Base-by-base conservation (phyloP, 2,888 invertebrate species). In the Pammene fasciana region DNA sequence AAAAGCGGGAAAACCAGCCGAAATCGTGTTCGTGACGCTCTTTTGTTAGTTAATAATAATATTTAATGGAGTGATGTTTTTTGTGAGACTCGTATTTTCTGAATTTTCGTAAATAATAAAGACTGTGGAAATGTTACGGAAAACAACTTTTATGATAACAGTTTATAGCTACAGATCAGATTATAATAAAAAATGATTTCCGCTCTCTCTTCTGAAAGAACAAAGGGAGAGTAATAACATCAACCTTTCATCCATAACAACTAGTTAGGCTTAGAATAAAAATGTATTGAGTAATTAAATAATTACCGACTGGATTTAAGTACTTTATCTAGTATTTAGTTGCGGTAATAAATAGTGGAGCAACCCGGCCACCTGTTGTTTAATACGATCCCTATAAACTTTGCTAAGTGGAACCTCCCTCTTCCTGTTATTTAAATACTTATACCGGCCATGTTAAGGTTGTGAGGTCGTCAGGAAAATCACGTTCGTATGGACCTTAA, bases 1-100 rank as follows among this genome's bases (percentile, higher is more conserved):
- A 56, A 48, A 59, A 59, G 59, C 14, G 59, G 34, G 45, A 45
- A 59, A n/a, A 45, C 45, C 26, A 13, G n/a, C 45, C n/a, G 45
- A 59, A 59, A 59, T 45, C 59, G 14, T 46, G 34, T 34, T 45
- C 13, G 50, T 34, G 34, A 52, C 52, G 59, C n/a, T 9, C 41
- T 59, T 45, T 41, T 34, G 14, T 59, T 26, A 26, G 10, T 10
- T 7, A 11, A 48, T 1, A 54, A 1, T 8, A 9, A n/a, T n/a
- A n/a, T n/a, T n/a, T n/a, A n/a, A 52, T 45, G 45, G 10, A 3
- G 4, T 14, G 14, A 46, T 26, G 26, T 26, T 26, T 26, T 3
- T 26, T 26, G 26, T 26, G 26, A 4, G 26, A n/a, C n/a, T 26
- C 26, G 26, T 26, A 3, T 26, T 26, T 26, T 26, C 26, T 11